Percentiles rank a stretch among this genome's conserved stretches.
Evolutionary conservation across 2,113 vertebrate genomes (phyloP).

Genomic region (Pipra filicauda): DNA sequence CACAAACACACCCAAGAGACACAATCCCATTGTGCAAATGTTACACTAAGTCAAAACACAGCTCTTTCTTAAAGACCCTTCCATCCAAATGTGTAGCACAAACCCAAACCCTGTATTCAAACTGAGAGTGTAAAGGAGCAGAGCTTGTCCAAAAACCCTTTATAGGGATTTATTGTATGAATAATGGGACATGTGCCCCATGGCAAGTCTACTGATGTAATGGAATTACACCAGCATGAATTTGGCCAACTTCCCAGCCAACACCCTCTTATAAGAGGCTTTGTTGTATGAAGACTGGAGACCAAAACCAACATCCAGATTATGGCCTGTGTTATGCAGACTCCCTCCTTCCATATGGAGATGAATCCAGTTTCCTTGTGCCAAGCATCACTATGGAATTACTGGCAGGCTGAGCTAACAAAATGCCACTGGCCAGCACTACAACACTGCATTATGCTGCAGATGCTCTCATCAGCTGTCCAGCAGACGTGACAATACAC

Average conservation of each 20-base stretch:
- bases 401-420: neutral
- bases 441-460: neutral
- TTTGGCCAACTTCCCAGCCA: neutral
- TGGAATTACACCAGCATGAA: neutral
- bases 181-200: neutral
- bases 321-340: neutral
- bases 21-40: neutral
- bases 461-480: constrained; percentile 10
- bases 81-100: neutral
- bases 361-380: neutral
- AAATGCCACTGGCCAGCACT: constrained; percentile 7
- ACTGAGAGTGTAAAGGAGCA: neutral
- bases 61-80: neutral
- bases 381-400: constrained; percentile 24
- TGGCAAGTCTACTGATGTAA: neutral
- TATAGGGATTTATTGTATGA: neutral
- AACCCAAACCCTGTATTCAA: neutral
- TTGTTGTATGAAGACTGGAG: neutral
- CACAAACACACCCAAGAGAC: neutral
- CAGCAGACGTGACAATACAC: constrained; percentile 1
- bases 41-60: neutral
- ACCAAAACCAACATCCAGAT: neutral
- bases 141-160: neutral
- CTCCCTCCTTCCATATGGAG: neutral
- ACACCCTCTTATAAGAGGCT: neutral